Evolutionary conservation across 2,113 vertebrate species (phyloP), one percentile per base, ranked within the genome.

Genomic region (Cyanoramphus novaezelandiae): DNA sequence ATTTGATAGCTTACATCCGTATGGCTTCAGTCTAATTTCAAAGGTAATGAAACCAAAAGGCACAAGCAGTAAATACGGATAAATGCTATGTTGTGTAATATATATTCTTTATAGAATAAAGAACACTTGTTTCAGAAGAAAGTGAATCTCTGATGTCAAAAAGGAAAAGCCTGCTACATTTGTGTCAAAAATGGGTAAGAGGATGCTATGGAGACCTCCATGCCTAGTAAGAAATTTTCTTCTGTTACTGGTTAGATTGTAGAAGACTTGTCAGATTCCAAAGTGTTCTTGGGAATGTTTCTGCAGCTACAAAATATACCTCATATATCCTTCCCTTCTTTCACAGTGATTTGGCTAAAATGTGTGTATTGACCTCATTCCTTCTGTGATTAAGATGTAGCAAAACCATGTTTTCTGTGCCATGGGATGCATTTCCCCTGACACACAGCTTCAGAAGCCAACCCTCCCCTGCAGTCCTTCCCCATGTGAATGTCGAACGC

Each of bases 401-500:
- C 35, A 67, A 59, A 43, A 1, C 10, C 1, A 0, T 19, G 8
- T 69, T 50, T 84, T 67, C 39, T 43, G 60, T 74, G 64, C 20
- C 5, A 0, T 1, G 14, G 52, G 39, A 39, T 41, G 39, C 5
- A 1, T 49, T 41, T 74, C 13, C 76, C 68, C 25, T 33, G 59
- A 12, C 23, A 24, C 18, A 3, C 46, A 18, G 16, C 70, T 44
- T 39, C 31, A 7, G 53, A 16, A 62, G 25, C 47, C 81, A 69
- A 20, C 41, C 35, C 1, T 0, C 31, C 72, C 24, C 33, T 17
- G 19, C 46, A 31, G 1, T 15, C 46, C 37, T 59, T 9, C 3
- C 0, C 4, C 4, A 0, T 6, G 24, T 27, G 47, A 69, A 15
- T 24, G 37, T 20, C 31, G 53, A 4, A 0, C 0, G 1, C 20